Evolutionary conservation across 2,888 invertebrate species (phyloP).

Genomic region (Agonopterix arenella): DNA sequence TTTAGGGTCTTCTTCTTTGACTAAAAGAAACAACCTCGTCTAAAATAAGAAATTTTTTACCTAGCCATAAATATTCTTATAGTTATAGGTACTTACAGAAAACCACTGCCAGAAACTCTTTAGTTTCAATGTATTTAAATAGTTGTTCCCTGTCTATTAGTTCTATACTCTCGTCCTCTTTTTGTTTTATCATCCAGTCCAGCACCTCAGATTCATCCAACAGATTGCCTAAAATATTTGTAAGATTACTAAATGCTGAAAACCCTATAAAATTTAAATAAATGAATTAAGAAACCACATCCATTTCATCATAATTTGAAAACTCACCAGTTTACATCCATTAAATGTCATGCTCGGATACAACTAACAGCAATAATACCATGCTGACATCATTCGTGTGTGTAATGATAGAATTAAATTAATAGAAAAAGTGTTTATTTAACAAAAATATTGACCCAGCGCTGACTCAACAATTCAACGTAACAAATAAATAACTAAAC

Average conservation of each 20-base stretch:
- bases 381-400: conserved; percentile 74
- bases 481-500: conserved; percentile 65
- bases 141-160: conserved; percentile 90
- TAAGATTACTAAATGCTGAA: conserved; percentile 35
- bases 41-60: neutral
- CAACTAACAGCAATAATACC: conserved; percentile 58
- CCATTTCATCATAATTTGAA: conserved; percentile 57
- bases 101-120: conserved; percentile 93
- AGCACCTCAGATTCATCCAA: conserved; percentile 88
- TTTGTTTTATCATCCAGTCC: conserved; percentile 94
- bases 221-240: conserved; percentile 69
- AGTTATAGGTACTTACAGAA: conserved; percentile 85
- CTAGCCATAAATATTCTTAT: neutral
- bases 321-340: conserved; percentile 72
- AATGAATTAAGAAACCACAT: conserved; percentile 64
- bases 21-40: conserved; percentile 48
- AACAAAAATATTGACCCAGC: conserved; percentile 66
- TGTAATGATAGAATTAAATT: conserved; percentile 48
- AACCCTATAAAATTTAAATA: conserved; percentile 14
- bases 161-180: conserved; percentile 93
- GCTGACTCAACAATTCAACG: conserved; percentile 68
- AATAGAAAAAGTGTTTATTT: conserved; percentile 70
- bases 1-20: conserved; percentile 88
- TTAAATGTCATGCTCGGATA: conserved; percentile 67
- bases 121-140: conserved; percentile 89